phyloP scores from a whole-genome alignment of 2,797 vertebrate species.

The Xenentodon cancila region DNA sequence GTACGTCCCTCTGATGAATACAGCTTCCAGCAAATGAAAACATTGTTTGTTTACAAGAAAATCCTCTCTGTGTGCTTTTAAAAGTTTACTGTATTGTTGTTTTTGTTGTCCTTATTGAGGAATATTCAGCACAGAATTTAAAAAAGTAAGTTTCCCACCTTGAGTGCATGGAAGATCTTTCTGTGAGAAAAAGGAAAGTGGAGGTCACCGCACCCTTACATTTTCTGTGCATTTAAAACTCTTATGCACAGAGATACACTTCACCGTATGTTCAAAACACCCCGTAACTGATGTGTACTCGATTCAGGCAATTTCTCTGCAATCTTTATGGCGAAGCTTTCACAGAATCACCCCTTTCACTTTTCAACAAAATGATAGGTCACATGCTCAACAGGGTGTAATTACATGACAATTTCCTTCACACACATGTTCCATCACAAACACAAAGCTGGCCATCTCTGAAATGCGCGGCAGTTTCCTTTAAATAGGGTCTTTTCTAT shows the following conservation, averaged over 20 bases:
- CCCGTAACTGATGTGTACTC: slow-evolving; percentile 56
- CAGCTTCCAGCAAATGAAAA: too few species aligned
- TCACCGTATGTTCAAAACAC: slow-evolving; percentile 28
- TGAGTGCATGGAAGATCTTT: background rate
- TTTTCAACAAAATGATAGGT: slow-evolving; percentile 72
- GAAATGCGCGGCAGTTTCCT: slow-evolving; percentile 55
- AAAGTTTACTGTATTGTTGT: too few species aligned
- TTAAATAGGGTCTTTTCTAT: slow-evolving; percentile 64
- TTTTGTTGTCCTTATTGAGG: too few species aligned
- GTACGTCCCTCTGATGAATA: too few species aligned
- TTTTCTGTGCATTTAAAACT: slow-evolving; percentile 47
- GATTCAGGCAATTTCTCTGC: slow-evolving; percentile 39
- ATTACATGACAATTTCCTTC: slow-evolving; percentile 73
- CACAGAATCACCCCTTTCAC: slow-evolving; percentile 46
- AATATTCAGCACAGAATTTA: background rate
- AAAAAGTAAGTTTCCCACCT: background rate
- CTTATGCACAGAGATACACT: slow-evolving; percentile 19
- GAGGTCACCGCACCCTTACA: slow-evolving; percentile 33
- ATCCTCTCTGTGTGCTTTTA: too few species aligned
- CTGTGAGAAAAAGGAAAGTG: slow-evolving; percentile 22
- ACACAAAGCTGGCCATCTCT: slow-evolving; percentile 57
- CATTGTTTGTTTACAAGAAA: too few species aligned
- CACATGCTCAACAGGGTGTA: slow-evolving; percentile 61
- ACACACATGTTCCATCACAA: slow-evolving; percentile 67
- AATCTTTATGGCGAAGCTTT: slow-evolving; percentile 57